These are phyloP conservation scores for Caerostris extrusa DNA, from an alignment of 1,140 invertebrate genomes.

Conservation along the genomic window DNA sequence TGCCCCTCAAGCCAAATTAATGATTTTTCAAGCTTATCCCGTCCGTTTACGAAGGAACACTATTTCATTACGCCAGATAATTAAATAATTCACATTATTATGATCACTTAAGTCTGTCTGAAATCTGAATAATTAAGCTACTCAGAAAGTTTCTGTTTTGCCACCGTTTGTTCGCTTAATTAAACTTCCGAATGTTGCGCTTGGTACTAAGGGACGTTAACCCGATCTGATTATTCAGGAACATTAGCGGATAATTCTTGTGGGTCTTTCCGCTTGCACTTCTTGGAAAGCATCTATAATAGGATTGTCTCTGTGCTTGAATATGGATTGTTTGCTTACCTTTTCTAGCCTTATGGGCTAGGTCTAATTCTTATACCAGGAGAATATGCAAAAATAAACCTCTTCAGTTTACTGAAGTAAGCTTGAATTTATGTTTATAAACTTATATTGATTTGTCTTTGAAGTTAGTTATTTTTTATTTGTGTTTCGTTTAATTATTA, in stretches of 20 bases:
- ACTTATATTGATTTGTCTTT: no score
- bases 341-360: no score
- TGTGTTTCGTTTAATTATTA: no score
- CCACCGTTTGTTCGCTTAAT: conserved; percentile 14
- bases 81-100: conserved; percentile 43
- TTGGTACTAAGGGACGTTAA: not conserved
- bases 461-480: no score
- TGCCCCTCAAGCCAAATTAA: conserved; percentile 5
- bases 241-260: conserved; percentile 10
- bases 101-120: not conserved
- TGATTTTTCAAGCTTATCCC: not conserved
- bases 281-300: not conserved
- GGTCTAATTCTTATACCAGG: no score
- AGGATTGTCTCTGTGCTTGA: not conserved
- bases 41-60: not conserved
- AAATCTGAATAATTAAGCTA: conserved; percentile 27
- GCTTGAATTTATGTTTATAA: no score
- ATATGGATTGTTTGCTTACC: not conserved
- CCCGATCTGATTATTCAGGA: conserved; percentile 28
- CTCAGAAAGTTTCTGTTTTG: not conserved
- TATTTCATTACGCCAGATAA: conserved; percentile 35
- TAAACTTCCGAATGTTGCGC: conserved; percentile 25
- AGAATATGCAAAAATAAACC: no score
- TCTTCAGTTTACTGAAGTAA: no score
- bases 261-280: not conserved